A percentile compares a stretch with the other conserved stretches of the same genome.
Evolutionary conservation across 2,797 vertebrate species (phyloP).

Genomic region (Eospalax fontanierii): DNA sequence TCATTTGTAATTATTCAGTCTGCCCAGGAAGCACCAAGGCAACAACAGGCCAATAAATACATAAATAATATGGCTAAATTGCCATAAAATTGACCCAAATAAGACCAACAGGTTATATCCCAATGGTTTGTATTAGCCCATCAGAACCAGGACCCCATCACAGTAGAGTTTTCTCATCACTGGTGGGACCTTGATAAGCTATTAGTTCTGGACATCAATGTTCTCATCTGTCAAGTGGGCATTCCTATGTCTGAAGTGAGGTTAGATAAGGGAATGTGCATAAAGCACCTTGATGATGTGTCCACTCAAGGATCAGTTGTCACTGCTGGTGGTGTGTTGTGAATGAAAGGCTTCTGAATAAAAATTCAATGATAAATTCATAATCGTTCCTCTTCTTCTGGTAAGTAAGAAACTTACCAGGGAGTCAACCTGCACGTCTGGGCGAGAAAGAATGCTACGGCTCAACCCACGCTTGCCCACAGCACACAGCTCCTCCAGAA

Average conservation of each 20-base stretch:
- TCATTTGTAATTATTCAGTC: not conserved
- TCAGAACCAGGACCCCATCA: not conserved
- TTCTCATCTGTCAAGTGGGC: conserved; percentile 31
- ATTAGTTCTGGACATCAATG: not conserved
- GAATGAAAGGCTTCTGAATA: not conserved
- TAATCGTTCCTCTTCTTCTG: not conserved
- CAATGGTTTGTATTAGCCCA: not conserved
- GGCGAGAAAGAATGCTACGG: not conserved
- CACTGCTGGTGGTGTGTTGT: not conserved
- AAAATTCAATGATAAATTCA: not conserved
- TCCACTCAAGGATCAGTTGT: not conserved
- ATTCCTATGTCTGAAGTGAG: not conserved
- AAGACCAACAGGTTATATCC: not conserved
- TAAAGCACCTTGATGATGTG: not conserved
- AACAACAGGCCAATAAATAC: not conserved
- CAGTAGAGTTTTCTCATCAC: not conserved
- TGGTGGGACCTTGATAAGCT: not conserved
- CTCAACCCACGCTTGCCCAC: not conserved
- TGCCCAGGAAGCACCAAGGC: not conserved
- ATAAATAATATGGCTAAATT: not conserved
- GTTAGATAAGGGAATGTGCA: conserved; percentile 15
- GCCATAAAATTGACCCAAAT: not conserved
- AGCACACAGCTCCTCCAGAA: not conserved
- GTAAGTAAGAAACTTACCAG: not conserved
- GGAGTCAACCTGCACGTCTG: not conserved